Base-by-base conservation (phyloP, 2,888 invertebrate species). In the Drosophila macrospina region DNA sequence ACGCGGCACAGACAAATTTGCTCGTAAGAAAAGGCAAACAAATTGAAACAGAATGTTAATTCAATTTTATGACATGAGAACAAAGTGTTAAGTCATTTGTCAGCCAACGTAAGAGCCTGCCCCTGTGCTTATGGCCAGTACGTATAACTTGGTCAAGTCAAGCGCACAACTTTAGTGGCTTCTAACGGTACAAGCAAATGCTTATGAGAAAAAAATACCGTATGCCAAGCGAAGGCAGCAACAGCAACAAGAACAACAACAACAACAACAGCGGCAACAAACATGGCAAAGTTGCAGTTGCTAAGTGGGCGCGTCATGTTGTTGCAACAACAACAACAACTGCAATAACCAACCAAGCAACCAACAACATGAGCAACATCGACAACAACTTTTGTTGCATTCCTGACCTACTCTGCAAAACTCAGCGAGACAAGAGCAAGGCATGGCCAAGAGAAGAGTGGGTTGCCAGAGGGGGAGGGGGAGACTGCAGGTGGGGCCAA, bases 361-460 rank as follows among this genome's bases (percentile, higher is more conserved):
- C 13, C 51, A 54, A 32, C 55, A 45, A 39, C 56, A 52, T 26
- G 52, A 20, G 7, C 30, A 10, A 32, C 56, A 52, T 26, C 59
- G 56, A 24, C 80, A 63, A 47, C 74, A 71, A 51, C 82, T 71
- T 74, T 63, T 61, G 69, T 74, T 74, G 76, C 83, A 84, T 84
- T 84, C 86, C 86, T 84, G 83, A 84, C 83, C 83, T 84, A 84
- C 83, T 84, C 80, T 65, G 80, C 67, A 34, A 68, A 80, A 73
- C 72, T 68, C 52, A 62, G 60, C 66, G 69, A 80, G 70, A 77
- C 68, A 80, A 64, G 74, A 55, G 54, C 51, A 59, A 15, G 32
- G 32, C 48, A n/a, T 24, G 26, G 44, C 37, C n/a, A 16, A 4
- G 5, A 15, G 20, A 15, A 8, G 30, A 10, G 37, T 3, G 13